Percentiles rank a stretch among this genome's conserved stretches.
Conservation (phyloP, 2,113 vertebrate genomes). For the Vicugna pacos region DNA sequence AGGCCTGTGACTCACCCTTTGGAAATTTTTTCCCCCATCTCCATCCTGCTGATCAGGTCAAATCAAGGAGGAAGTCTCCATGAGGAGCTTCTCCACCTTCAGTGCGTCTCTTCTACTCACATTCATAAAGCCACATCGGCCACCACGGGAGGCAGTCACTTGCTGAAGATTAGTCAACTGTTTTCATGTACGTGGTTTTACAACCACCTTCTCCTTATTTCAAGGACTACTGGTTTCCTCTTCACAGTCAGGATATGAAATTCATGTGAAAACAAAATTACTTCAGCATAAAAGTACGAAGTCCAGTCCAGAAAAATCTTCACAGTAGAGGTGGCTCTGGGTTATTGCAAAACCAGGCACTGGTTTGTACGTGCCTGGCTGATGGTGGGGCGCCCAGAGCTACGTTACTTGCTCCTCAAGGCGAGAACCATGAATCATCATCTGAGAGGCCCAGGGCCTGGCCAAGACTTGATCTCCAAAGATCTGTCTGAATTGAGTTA, state of each 20-base stretch:
- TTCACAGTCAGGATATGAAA: neutral
- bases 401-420: neutral
- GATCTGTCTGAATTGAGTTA: neutral
- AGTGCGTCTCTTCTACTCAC: rapidly evolving
- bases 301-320: neutral
- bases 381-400: neutral
- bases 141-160: neutral
- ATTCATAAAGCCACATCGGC: neutral
- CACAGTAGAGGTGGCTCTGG: no score
- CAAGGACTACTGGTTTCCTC: neutral
- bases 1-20: neutral
- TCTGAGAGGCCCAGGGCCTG: neutral
- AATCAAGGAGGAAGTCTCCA: neutral
- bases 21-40: neutral
- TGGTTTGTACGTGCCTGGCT: rapidly evolving
- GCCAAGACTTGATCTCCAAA: neutral
- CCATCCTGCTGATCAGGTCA: neutral
- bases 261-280: neutral
- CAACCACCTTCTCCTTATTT: neutral
- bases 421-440: neutral
- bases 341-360: neutral
- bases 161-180: neutral
- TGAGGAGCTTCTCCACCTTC: rapidly evolving
- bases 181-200: neutral
- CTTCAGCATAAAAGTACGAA: neutral